Evolutionary conservation across 2,797 vertebrate genomes (phyloP).

Genomic region (Amazona finschi): DNA sequence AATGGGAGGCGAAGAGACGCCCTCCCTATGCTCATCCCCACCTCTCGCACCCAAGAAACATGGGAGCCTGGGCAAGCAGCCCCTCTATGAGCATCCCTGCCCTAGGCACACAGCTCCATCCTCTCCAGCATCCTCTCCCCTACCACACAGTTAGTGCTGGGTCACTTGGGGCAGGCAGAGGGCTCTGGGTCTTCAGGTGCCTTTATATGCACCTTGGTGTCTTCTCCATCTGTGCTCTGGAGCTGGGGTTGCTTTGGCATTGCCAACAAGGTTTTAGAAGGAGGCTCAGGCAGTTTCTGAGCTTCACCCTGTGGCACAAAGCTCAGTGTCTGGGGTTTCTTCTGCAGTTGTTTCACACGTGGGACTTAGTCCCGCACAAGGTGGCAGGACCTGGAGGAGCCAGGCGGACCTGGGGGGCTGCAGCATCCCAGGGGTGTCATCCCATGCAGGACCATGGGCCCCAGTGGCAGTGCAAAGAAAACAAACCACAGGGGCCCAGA

Average conservation of each 20-base stretch:
- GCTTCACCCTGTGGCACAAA: neutral
- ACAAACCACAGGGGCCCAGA: neutral
- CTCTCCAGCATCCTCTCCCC: neutral
- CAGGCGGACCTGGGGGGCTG: neutral
- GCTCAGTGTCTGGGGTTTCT: accelerated
- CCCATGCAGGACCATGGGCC: neutral
- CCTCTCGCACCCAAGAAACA: neutral
- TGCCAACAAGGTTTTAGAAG: neutral
- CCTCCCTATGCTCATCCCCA: neutral
- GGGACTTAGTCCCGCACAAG: neutral
- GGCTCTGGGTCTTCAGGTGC: neutral
- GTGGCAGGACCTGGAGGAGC: neutral
- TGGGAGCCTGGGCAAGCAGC: neutral
- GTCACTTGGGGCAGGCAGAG: neutral
- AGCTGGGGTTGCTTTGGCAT: too few relatives aligned
- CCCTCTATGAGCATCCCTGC: neutral
- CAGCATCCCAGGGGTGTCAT: neutral
- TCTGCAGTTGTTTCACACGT: accelerated
- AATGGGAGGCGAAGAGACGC: neutral
- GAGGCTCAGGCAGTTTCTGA: neutral
- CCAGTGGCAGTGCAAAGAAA: neutral
- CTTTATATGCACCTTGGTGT: neutral
- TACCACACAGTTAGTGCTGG: neutral
- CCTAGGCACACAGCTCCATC: neutral
- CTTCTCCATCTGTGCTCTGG: neutral